These are phyloP conservation scores for Agraylea sexmaculata DNA, from an alignment of 1,140 invertebrate genomes.

Conservation along the genomic window DNA sequence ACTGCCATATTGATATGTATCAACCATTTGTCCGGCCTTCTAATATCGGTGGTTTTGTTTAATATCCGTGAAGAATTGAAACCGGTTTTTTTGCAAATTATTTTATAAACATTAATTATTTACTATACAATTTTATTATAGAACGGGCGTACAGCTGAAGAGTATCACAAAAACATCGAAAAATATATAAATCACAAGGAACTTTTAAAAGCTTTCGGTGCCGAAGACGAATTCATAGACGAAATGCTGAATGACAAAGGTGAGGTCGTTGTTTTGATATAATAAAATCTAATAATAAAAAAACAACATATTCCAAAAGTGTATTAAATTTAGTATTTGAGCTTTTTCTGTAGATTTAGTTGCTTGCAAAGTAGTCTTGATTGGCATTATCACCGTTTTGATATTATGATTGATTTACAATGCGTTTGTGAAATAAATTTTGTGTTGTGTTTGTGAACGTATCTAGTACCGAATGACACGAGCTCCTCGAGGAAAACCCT, in stretches of 20 bases:
- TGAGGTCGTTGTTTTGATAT: constrained; percentile 24
- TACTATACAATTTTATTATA: constrained; percentile 30
- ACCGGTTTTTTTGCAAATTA: background rate
- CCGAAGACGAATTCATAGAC: constrained; percentile 49
- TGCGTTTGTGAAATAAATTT: background rate
- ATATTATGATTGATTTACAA: no score
- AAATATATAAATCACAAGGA: constrained; percentile 55
- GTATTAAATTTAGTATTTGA: constrained; percentile 6
- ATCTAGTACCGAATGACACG: constrained; percentile 52
- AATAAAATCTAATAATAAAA: constrained; percentile 4
- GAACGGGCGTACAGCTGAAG: constrained; percentile 63
- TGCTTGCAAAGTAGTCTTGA: no score
- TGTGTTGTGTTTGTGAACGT: constrained; percentile 17
- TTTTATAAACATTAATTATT: constrained; percentile 21
- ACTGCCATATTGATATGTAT: no score
- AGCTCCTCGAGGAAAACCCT: constrained; percentile 55
- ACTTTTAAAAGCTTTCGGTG: constrained; percentile 56
- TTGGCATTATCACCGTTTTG: no score
- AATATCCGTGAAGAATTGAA: background rate
- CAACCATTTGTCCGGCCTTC: no score
- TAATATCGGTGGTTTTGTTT: no score
- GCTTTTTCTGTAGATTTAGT: no score
- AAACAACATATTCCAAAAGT: background rate
- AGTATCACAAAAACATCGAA: constrained; percentile 58
- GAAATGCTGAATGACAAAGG: constrained; percentile 65